Evolutionary conservation across 2,888 invertebrate species (phyloP).

Genomic region (Andrena marginata): DNA sequence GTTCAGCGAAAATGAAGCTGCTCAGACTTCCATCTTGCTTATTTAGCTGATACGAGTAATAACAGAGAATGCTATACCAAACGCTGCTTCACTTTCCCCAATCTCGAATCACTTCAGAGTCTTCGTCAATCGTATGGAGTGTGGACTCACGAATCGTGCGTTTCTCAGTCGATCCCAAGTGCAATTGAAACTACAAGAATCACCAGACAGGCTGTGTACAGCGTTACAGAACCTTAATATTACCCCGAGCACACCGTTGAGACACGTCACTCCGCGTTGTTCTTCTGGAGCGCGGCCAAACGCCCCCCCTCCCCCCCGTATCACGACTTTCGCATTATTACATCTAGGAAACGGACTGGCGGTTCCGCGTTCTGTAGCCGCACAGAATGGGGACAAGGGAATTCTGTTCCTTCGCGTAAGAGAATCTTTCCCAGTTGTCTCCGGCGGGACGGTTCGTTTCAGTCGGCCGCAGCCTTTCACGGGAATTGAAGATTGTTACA

Average conservation of each 20-base stretch:
- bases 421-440: not conserved
- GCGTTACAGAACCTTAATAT: slow-evolving; percentile 32
- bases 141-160: not conserved
- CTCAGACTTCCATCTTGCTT: slow-evolving; percentile 26
- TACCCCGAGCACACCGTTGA: not conserved
- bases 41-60: slow-evolving; percentile 28
- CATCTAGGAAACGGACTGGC: slow-evolving; percentile 9
- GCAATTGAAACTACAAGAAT: not conserved
- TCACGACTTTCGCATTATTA: slow-evolving; percentile 22
- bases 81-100: slow-evolving; percentile 4
- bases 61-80: slow-evolving; percentile 9
- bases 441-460: slow-evolving; percentile 15
- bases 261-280: slow-evolving; percentile 21
- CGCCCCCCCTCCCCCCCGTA: not conserved
- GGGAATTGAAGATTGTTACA: slow-evolving; percentile 11
- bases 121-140: not conserved
- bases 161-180: not conserved
- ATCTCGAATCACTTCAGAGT: not conserved
- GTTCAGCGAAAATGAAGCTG: slow-evolving; percentile 26
- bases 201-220: slow-evolving; percentile 6
- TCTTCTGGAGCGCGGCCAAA: slow-evolving; percentile 49
- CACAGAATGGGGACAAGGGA: slow-evolving; percentile 16
- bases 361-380: slow-evolving; percentile 1
- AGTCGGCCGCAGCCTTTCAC: slow-evolving; percentile 21
- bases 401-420: too few species aligned